Percentiles rank a stretch among this genome's conserved stretches.
These are phyloP conservation scores for Philereme transversata DNA, from an alignment of 2,888 invertebrate species.

Conservation along the genomic window DNA sequence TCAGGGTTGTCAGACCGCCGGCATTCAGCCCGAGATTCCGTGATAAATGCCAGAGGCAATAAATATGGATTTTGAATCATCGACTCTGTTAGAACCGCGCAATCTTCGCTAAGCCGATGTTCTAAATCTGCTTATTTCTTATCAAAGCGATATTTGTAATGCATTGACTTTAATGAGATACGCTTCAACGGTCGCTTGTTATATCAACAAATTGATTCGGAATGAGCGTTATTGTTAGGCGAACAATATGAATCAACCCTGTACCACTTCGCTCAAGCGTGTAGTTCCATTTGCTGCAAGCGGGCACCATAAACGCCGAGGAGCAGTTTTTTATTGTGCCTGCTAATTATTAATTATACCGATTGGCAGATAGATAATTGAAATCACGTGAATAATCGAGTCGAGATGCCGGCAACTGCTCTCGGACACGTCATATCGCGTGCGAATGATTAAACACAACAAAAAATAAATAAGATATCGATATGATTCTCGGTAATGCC, in stretches of 20 bases:
- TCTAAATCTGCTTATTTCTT: slow-evolving; percentile 16
- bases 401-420: slow-evolving; percentile 53
- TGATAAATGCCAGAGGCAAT: slow-evolving; percentile 32
- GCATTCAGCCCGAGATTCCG: slow-evolving; percentile 32
- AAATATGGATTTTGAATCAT: slow-evolving; percentile 33
- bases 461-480: slow-evolving; percentile 49
- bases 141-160: slow-evolving; percentile 24
- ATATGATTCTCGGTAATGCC: slow-evolving; percentile 39
- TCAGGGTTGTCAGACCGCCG: slow-evolving; percentile 49
- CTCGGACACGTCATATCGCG: slow-evolving; percentile 68
- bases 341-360: slow-evolving; percentile 55
- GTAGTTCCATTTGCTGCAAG: slow-evolving; percentile 29
- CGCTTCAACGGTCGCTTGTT: slow-evolving; percentile 22
- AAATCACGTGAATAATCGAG: slow-evolving; percentile 66
- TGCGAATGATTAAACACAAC: slow-evolving; percentile 53
- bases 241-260: slow-evolving; percentile 30
- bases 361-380: slow-evolving; percentile 57
- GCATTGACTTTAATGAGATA: slow-evolving; percentile 23
- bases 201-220: slow-evolving; percentile 29
- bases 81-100: slow-evolving; percentile 26
- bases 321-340: slow-evolving; percentile 26
- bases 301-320: slow-evolving; percentile 36
- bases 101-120: slow-evolving; percentile 23
- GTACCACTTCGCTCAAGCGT: slow-evolving; percentile 24
- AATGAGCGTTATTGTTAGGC: slow-evolving; percentile 25